Conservation (phyloP, 2,888 invertebrate genomes). For the Andrena camellia region DNA sequence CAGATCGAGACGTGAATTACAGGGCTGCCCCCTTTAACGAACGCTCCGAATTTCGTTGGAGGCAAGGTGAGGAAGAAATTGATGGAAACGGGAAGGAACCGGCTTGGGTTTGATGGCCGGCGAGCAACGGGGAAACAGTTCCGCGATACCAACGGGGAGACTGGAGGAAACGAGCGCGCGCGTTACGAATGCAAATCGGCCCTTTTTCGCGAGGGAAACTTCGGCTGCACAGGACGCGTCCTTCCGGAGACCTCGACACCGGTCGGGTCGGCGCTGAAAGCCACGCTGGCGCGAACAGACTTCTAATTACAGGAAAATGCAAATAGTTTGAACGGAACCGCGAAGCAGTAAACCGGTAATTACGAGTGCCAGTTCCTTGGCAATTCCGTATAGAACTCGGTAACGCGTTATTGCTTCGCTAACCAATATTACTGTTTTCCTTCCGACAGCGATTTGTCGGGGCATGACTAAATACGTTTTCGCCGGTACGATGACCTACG, state of each 20-base stretch:
- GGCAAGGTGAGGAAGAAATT: neutral
- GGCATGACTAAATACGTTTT: slow-evolving; percentile 19
- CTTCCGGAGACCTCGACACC: slow-evolving; percentile 17
- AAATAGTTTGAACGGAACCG: slow-evolving; percentile 63
- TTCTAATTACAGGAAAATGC: slow-evolving; percentile 69
- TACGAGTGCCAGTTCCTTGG: slow-evolving; percentile 54
- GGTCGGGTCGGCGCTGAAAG: neutral
- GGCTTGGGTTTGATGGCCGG: neutral
- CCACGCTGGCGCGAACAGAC: slow-evolving; percentile 29
- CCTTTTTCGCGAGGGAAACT: slow-evolving; percentile 25
- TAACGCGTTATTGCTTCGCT: slow-evolving; percentile 52
- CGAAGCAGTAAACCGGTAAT: slow-evolving; percentile 62
- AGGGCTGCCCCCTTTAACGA: slow-evolving; percentile 7
- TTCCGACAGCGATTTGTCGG: slow-evolving; percentile 17
- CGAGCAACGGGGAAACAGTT: too few species aligned
- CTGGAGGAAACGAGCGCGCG: neutral
- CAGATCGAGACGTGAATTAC: slow-evolving; percentile 55
- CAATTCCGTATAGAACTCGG: slow-evolving; percentile 49
- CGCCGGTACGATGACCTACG: neutral
- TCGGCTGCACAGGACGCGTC: slow-evolving; percentile 19
- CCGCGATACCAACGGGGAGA: too few species aligned
- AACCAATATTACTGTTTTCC: slow-evolving; percentile 41
- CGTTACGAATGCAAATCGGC: slow-evolving; percentile 25
- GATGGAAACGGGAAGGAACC: slow-evolving; percentile 4
- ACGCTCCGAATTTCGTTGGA: slow-evolving; percentile 26